Percentiles rank a stretch among this genome's conserved stretches.
Conservation (phyloP, 2,888 invertebrate species). For the Caenorhabditis sp. region DNA sequence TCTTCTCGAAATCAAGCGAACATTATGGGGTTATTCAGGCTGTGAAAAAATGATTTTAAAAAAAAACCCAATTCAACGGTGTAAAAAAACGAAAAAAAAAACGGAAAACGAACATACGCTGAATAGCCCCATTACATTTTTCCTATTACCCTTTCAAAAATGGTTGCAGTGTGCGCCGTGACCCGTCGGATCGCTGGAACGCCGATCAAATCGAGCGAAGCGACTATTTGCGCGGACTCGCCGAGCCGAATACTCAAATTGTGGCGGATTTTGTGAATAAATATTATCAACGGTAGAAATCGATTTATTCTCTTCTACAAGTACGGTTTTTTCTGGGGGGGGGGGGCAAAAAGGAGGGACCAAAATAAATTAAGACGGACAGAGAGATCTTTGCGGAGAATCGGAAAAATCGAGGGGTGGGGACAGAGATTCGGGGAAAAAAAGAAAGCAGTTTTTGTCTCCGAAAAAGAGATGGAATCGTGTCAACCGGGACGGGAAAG, state of each 20-base stretch:
- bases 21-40: background rate
- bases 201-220: constrained; percentile 40
- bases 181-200: constrained; percentile 32
- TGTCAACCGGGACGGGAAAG: constrained; percentile 8
- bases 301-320: constrained; percentile 28
- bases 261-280: constrained; percentile 39
- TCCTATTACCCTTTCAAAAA: no score
- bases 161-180: constrained; percentile 15
- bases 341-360: background rate
- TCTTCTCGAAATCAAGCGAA: background rate
- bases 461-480: background rate
- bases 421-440: no score
- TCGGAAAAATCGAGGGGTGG: no score
- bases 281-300: constrained; percentile 38
- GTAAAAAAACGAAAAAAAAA: no score
- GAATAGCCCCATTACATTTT: no score
- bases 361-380: no score
- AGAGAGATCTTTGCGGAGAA: no score
- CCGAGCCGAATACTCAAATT: constrained; percentile 23
- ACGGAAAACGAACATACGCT: no score
- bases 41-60: no score
- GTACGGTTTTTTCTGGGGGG: background rate
- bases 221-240: constrained; percentile 24
- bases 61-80: no score
- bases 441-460: no score